Base-by-base conservation (phyloP, 2,888 invertebrate genomes). In the Lasius fuliginosus region DNA sequence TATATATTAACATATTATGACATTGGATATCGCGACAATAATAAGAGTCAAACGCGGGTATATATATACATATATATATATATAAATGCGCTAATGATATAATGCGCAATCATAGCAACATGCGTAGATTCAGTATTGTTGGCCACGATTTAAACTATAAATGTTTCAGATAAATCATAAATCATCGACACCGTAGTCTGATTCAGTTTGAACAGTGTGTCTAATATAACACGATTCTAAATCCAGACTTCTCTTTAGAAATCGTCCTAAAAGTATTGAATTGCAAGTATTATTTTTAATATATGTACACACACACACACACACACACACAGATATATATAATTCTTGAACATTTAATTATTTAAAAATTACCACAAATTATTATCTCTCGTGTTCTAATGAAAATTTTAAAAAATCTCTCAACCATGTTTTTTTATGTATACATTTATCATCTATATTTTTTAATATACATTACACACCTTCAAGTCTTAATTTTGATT, bases 251-350 rank as follows among this genome's bases (percentile, higher is more conserved):
- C 27, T 40, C 15, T 40, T 23, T 56, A 18, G 11, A 56, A 36
- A 36, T 23, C 23, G 5, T 56, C 1, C 15, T 56, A 23, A 18
- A 49, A 49, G 18, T 49, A 18, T 49, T 33, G 11, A 53, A 33
- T 56, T 71, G 56, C 56, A 49, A 49, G 15, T 36, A 56, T 71
- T 73, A 15, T 23, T 33, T 23, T 40, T 40, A 46, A 53, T n/a
- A 42, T 42, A 42, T 42, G 11, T 42, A 11, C 6, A 40, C 3
- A 33, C 30, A 23, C 8, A 40, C 8, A 33, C 30, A 23, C 8
- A 40, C 8, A 11, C 6, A 40, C 3, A 33, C 30, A 23, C 8
- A 40, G 8, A 40, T 36, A 36, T 40, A 36, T 5, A 33, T 53
- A 5, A 42, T 42, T 67, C 1, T 40, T 42, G 1, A 23, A 53